phyloP scores from a whole-genome alignment of 1,140 invertebrate species.

The Ruditapes philippinarum region DNA sequence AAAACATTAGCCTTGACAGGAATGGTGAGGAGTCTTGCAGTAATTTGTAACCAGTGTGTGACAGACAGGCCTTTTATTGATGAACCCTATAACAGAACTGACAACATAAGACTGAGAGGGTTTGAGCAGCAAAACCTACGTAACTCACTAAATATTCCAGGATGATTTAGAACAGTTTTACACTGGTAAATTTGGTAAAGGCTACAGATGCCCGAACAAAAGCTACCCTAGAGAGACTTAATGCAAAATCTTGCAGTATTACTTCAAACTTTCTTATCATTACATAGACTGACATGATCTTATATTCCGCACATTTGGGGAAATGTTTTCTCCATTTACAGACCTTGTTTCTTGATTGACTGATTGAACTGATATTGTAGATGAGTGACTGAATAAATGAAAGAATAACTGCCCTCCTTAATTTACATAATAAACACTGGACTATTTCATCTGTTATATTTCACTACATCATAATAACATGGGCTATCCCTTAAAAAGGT shows the following conservation, averaged over 20 bases:
- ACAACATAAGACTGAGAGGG: constrained; percentile 34
- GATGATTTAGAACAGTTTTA: no score
- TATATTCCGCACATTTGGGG: neutral
- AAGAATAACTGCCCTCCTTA: no score
- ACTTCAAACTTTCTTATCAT: constrained; percentile 20
- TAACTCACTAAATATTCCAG: no score
- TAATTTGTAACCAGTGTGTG: neutral
- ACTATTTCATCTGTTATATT: no score
- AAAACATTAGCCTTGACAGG: neutral
- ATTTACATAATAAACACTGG: no score
- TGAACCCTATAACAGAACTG: constrained; percentile 10
- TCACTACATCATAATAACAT: no score
- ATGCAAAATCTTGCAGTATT: constrained; percentile 42
- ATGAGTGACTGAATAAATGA: no score
- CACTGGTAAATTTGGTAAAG: no score
- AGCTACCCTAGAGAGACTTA: neutral
- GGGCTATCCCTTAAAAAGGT: no score
- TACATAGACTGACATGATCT: constrained; percentile 5
- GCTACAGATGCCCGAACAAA: no score
- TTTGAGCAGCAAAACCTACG: no score
- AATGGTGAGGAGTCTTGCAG: neutral
- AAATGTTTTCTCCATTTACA: neutral
- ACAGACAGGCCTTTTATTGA: constrained; percentile 21
- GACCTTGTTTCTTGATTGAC: neutral
- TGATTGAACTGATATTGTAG: no score